These are phyloP conservation scores for Enteromius viviparus DNA, from an alignment of 2,797 vertebrate genomes.

Conservation along the genomic window DNA sequence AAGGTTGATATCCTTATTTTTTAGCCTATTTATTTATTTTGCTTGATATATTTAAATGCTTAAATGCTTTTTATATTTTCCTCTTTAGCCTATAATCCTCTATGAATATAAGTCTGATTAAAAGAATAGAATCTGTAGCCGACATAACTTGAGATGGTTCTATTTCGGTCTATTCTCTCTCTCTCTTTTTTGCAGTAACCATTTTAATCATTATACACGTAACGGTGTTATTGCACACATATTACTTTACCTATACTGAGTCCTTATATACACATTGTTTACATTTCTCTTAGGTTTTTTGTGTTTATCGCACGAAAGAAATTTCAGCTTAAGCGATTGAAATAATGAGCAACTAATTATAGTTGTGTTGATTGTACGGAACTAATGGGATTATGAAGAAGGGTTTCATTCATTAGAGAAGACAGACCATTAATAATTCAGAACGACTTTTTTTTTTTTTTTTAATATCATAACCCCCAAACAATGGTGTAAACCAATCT, in stretches of 20 bases:
- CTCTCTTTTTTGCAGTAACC: background rate
- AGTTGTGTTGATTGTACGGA: background rate
- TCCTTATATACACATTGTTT: no score
- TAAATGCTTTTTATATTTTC: background rate
- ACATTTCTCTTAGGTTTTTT: background rate
- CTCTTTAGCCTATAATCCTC: background rate
- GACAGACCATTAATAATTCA: conserved; percentile 68
- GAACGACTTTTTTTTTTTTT: conserved; percentile 68
- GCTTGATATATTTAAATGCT: background rate
- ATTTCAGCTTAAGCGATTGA: background rate
- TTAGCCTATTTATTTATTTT: no score
- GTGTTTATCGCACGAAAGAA: background rate
- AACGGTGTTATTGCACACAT: background rate
- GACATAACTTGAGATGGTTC: background rate
- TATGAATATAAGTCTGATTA: background rate
- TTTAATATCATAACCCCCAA: conserved; percentile 79
- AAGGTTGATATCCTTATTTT: no score
- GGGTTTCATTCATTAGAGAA: background rate
- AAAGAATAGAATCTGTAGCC: background rate
- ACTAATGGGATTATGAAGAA: background rate
- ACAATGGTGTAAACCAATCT: conserved; percentile 78
- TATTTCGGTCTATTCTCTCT: background rate
- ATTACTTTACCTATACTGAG: background rate
- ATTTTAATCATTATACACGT: background rate
- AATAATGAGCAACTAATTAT: background rate